These are phyloP conservation scores for Heliothis subflexa DNA, from an alignment of 1,140 invertebrate genomes.

Conservation along the genomic window DNA sequence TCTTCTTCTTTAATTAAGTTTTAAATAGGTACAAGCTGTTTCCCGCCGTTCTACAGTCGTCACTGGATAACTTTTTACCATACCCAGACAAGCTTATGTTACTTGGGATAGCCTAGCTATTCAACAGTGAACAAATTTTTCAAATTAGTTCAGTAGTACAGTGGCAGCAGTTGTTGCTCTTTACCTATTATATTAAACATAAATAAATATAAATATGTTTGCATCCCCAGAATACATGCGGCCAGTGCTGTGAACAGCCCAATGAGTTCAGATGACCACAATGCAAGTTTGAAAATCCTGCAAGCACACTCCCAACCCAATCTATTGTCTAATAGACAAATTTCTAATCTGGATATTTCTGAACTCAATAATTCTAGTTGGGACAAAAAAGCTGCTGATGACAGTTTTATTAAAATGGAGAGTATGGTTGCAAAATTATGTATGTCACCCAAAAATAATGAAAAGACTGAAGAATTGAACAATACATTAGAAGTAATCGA, in stretches of 20 bases:
- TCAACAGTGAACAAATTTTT: no score
- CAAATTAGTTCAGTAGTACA: no score
- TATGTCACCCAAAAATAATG: conserved; percentile 49
- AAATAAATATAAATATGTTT: conserved; percentile 38
- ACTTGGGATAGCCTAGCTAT: no score
- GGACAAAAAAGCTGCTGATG: conserved; percentile 53
- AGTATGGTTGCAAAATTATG: conserved; percentile 63
- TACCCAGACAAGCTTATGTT: no score
- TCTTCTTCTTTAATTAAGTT: no score
- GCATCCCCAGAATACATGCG: conserved; percentile 48
- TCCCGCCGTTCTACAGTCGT: no score
- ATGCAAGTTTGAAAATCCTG: conserved; percentile 62
- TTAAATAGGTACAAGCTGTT: no score
- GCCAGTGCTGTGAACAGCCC: conserved; percentile 26
- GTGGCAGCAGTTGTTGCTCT: no score
- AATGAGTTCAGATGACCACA: conserved; percentile 27
- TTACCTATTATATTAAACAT: no score
- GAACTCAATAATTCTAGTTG: conserved; percentile 33
- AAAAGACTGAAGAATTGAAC: conserved; percentile 54
- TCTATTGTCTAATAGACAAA: conserved; percentile 38
- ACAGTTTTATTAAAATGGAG: conserved; percentile 71
- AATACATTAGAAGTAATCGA: conserved; percentile 68
- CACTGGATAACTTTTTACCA: no score
- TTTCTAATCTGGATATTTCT: not conserved
- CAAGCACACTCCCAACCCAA: conserved; percentile 71